Base-by-base conservation (phyloP, 2,113 vertebrate genomes). In the Etia nguti region DNA sequence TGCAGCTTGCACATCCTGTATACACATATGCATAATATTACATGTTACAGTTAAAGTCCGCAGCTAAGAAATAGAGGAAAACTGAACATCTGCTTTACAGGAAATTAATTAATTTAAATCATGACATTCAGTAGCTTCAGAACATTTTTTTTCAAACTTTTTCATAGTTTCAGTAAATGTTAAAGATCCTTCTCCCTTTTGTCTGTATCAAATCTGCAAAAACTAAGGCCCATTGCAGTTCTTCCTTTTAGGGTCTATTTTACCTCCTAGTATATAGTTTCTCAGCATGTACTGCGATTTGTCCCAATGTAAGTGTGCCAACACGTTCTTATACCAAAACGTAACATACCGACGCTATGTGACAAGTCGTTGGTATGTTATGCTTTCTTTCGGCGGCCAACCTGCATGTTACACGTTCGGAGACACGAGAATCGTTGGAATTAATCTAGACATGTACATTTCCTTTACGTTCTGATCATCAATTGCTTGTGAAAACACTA, bases 51-150 rank as follows among this genome's bases (percentile, higher is more conserved):
- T 54, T n/a, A n/a, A 54, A 54, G 16, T 75, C 9, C 16, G 6
- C 22, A 73, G 68, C 24, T 75, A 73, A 46, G 24, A 75, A 75
- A 75, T 2, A 29, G 1, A 75, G 6, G 70, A 16, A 24, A 75
- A 48, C 24, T 3, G 68, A 10, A 26, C 24, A 20, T 48, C 4
- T 75, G 22, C 22, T 20, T 75, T 26, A 75, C 6, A 11, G 22
- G 13, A 46, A 46, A 43, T 73, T 26, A 16, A 8, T 26, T 24
- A 5, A 16, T 43, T 65, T 38, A 65, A 65, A 38, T 65, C 4
- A 65, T 22, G 34, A 34, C 34, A 38, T 65, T n/a, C 60, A 65
- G 10, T 38, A 36, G 60, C 0, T 73, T 73, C 8, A 26, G 0
- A 24, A 41, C 38, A 13, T 0, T 8, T 2, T 62, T 31, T 62